Evolutionary conservation across 2,888 invertebrate genomes (phyloP).

Genomic region (Ectemnius continuus): DNA sequence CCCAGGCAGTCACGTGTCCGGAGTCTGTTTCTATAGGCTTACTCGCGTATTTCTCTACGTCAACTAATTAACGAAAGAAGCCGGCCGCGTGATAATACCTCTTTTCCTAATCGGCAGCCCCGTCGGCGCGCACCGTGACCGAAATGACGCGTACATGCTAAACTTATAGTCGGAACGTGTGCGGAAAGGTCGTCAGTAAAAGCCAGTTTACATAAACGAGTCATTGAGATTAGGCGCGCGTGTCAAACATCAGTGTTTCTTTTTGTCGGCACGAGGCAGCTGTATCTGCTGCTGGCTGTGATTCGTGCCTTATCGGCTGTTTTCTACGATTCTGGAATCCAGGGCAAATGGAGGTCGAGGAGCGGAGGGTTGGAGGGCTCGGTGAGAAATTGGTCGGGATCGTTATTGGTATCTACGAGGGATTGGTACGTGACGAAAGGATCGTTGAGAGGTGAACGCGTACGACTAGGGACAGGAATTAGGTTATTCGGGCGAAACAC

Average conservation of each 20-base stretch:
- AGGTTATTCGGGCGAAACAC: slow-evolving; percentile 49
- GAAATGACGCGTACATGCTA: background rate
- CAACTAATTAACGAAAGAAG: slow-evolving; percentile 25
- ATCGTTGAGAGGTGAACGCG: slow-evolving; percentile 21
- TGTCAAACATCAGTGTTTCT: no score
- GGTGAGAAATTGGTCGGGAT: background rate
- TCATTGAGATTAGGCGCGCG: slow-evolving; percentile 38
- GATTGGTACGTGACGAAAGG: slow-evolving; percentile 9
- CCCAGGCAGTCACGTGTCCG: slow-evolving; percentile 6
- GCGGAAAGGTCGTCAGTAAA: background rate
- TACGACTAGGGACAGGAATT: slow-evolving; percentile 36
- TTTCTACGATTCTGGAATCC: no score
- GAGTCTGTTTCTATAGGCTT: no score
- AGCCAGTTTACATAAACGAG: slow-evolving; percentile 46
- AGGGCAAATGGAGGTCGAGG: no score
- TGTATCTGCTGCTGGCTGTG: background rate
- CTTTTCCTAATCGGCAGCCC: slow-evolving; percentile 5
- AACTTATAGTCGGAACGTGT: background rate
- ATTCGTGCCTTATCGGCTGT: no score
- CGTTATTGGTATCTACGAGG: background rate
- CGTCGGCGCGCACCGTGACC: background rate
- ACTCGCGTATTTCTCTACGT: slow-evolving; percentile 10
- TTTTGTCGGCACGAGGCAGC: no score
- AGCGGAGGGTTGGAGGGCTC: background rate
- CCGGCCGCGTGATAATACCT: slow-evolving; percentile 13